phyloP scores from a whole-genome alignment of 1,140 invertebrate genomes.

The Oryctes rhinoceros region DNA sequence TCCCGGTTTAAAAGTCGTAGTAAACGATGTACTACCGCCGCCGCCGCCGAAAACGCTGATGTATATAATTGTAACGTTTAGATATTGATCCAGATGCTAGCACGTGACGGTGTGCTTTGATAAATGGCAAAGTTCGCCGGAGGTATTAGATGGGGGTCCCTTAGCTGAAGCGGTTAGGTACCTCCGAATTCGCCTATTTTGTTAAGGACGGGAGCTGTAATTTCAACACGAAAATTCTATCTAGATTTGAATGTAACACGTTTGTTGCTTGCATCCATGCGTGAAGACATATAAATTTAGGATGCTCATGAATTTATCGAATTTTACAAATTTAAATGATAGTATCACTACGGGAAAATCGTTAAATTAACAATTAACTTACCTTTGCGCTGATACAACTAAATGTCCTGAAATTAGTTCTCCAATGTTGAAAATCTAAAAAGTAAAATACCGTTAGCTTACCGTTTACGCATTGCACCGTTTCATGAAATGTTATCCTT shows the following conservation, averaged over 20 bases:
- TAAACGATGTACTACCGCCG: background rate
- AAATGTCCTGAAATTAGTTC: too few species aligned
- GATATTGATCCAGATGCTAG: slow-evolving; percentile 28
- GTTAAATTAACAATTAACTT: too few species aligned
- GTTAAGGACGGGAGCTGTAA: background rate
- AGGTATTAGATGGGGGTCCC: slow-evolving; percentile 2
- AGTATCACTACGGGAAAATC: too few species aligned
- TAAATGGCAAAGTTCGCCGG: slow-evolving; percentile 28
- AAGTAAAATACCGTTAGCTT: too few species aligned
- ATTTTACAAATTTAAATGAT: too few species aligned
- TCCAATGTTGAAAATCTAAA: too few species aligned
- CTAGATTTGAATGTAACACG: background rate
- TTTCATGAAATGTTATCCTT: too few species aligned
- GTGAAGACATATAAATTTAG: too few species aligned
- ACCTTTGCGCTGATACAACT: too few species aligned
- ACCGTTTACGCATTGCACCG: too few species aligned
- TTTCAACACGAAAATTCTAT: background rate
- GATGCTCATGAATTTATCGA: too few species aligned
- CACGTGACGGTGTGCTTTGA: background rate
- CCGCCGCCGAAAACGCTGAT: slow-evolving; percentile 7
- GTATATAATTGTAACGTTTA: slow-evolving; percentile 21
- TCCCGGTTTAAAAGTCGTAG: slow-evolving; percentile 6
- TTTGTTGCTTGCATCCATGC: background rate
- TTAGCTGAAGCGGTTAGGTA: slow-evolving; percentile 21
- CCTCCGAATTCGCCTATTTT: slow-evolving; percentile 14